Conservation (phyloP, 2,797 vertebrate species). For the Sarcoramphus papa region DNA sequence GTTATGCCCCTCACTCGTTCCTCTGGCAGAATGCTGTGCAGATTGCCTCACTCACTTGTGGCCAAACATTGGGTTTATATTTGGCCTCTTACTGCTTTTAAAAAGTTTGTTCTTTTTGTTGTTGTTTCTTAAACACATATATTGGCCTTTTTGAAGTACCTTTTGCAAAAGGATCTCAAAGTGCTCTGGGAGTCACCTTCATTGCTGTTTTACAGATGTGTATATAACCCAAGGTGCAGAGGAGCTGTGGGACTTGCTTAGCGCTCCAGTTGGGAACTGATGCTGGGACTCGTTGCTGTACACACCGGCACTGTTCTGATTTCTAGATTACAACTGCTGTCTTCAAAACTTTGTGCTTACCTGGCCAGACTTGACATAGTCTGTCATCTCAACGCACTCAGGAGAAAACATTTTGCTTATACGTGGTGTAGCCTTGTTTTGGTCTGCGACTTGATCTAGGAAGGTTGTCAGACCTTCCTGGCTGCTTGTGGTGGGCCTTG, state of each 20-base stretch:
- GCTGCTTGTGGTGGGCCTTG: background rate
- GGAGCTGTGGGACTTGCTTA: background rate
- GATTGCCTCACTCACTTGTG: background rate
- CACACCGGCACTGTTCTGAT: background rate
- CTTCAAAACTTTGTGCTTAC: background rate
- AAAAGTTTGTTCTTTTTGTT: background rate
- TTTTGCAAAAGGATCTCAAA: background rate
- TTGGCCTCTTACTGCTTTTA: background rate
- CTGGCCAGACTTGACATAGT: background rate
- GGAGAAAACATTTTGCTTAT: background rate
- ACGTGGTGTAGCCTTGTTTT: background rate
- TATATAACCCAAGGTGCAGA: background rate
- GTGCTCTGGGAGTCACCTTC: background rate
- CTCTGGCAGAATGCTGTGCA: background rate
- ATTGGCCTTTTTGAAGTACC: background rate
- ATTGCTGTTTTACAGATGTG: background rate
- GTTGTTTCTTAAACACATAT: background rate
- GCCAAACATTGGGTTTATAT: background rate
- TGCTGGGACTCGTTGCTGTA: background rate
- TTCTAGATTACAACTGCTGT: background rate
- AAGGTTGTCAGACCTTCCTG: background rate
- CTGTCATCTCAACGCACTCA: background rate
- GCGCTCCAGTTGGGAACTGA: background rate
- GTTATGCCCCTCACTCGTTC: accelerated
- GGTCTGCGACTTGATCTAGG: background rate